A percentile compares a stretch with the other conserved stretches of the same genome.
phyloP scores from a whole-genome alignment of 2,113 vertebrate genomes.

The Ciconia stormi region DNA sequence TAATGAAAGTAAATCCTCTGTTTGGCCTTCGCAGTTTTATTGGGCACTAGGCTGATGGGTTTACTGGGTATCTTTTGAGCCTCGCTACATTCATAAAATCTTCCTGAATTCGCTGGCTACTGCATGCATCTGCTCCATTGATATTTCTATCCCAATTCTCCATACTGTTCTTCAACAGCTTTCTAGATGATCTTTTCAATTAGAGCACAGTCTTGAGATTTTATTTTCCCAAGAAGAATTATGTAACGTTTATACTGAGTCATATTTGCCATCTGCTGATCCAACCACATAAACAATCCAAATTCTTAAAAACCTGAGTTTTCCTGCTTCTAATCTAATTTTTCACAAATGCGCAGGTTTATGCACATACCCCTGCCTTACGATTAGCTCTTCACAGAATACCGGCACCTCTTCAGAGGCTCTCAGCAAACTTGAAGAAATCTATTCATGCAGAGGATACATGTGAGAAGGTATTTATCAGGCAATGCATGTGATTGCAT shows the following conservation, averaged over 20 bases:
- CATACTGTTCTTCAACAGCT: not conserved
- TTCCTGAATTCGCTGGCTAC: not conserved
- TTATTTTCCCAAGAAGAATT: constrained; percentile 56
- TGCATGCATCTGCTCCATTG: constrained; percentile 9
- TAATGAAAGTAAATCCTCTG: not conserved
- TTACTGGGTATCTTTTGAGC: not conserved
- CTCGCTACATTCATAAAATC: not conserved
- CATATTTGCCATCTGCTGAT: constrained; percentile 66
- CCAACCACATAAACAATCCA: constrained; percentile 43
- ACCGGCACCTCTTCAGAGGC: not conserved
- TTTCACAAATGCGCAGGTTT: not conserved
- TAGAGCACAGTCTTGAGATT: constrained; percentile 40
- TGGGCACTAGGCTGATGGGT: not conserved
- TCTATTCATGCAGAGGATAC: not conserved
- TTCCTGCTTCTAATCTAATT: not conserved
- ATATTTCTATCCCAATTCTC: not conserved
- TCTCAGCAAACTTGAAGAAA: not conserved
- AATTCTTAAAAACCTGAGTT: constrained; percentile 27
- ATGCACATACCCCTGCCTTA: not conserved
- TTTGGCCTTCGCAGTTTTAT: not conserved
- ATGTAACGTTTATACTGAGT: constrained; percentile 52
- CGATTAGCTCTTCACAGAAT: not conserved
- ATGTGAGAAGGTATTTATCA: not conserved
- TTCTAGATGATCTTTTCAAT: constrained; percentile 44
- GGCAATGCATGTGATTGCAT: not conserved